phyloP scores from a whole-genome alignment of 2,113 vertebrate genomes.

The Raphicerus campestris region DNA sequence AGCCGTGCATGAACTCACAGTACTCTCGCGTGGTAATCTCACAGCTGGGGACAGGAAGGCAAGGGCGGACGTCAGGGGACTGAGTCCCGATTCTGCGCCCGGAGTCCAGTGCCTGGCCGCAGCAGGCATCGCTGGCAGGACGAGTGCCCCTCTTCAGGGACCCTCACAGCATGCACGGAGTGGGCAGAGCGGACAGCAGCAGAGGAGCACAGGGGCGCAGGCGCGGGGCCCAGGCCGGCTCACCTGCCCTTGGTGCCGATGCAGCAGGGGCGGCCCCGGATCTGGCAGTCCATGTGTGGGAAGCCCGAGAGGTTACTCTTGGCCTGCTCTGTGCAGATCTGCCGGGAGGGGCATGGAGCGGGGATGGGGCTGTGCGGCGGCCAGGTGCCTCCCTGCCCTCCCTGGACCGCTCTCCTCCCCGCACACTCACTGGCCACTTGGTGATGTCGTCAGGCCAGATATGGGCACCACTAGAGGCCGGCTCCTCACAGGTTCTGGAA shows the following conservation, averaged over 20 bases:
- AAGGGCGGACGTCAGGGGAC: neutral
- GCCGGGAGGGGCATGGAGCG: accelerated
- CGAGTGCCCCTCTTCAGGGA: neutral
- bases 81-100: accelerated
- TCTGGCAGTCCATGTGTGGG: conserved; percentile 92
- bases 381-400: accelerated
- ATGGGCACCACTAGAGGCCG: conserved; percentile 89
- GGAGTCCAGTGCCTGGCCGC: neutral
- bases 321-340: conserved; percentile 91
- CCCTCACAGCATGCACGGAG: neutral
- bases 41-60: conserved; percentile 81
- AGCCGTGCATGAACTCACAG: conserved; percentile 96
- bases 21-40: conserved; percentile 96
- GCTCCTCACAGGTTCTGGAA: conserved; percentile 92
- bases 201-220: accelerated
- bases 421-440: conserved; percentile 87
- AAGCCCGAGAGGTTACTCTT: conserved; percentile 88
- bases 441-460: conserved; percentile 94
- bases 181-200: accelerated
- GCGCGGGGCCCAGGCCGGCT: neutral
- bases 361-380: accelerated
- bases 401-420: neutral
- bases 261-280: conserved; percentile 96
- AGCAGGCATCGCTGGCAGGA: neutral
- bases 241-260: conserved; percentile 98